Evolutionary conservation across 2,113 vertebrate species (phyloP), one percentile per base, ranked within the genome.

Genomic region (Chitala chitala): DNA sequence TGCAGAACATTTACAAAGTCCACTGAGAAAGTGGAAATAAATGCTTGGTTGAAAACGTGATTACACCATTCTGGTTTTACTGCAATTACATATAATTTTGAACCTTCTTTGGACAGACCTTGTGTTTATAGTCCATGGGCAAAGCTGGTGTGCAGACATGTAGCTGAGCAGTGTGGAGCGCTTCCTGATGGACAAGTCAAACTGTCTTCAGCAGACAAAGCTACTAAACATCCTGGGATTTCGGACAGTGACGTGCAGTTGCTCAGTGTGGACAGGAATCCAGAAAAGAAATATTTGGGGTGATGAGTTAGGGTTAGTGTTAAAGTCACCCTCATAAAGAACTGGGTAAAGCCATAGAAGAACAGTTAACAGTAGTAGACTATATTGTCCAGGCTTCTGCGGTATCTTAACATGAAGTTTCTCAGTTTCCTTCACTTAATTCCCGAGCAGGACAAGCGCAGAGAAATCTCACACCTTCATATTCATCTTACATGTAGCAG

Each of bases 51-150:
- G 53, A 53, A 13, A 71, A 24, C 3, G 13, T 55, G 36, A 44
- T 71, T 71, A 36, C 24, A 24, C 51, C 10, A 3, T 40, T 54
- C n/a, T 55, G 53, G 20, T 44, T 71, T 33, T 13, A 10, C 51
- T 38, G 31, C 22, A 40, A 71, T 50, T 55, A 40, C 33, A 54
- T 40, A 6, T 71, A 55, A 55, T 71, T 56, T 26, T 56, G 51
- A 1, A 33, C 38, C 20, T 40, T n/a, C 53, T 65, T 65, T 65
- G 22, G 42, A n/a, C 38, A 3, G 48, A 2, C 12, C 7, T 5
- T 40, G 36, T 64, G 61, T 64, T 64, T 36, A 36, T 36, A 10
- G 46, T 48, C 5, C 9, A 48, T 48, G 46, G 13, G 46, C 46
- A 48, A 48, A 48, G 46, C n/a, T n/a, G n/a, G n/a, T n/a, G n/a